These are phyloP conservation scores for Tryphoninae sp. DNA, from an alignment of 2,888 invertebrate species.

Conservation along the genomic window DNA sequence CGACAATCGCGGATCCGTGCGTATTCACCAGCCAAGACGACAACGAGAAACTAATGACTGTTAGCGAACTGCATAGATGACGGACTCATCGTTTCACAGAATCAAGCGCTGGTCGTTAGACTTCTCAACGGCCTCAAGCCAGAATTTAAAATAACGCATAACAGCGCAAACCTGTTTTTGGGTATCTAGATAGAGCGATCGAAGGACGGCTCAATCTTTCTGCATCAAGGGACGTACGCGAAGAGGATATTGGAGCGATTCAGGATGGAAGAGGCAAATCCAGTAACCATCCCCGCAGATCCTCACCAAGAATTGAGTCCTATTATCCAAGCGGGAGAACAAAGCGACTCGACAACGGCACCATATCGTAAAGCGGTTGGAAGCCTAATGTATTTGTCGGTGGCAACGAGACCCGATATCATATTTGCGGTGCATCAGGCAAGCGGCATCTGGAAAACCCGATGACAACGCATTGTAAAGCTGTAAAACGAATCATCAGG, in stretches of 20 bases:
- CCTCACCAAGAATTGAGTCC: slow-evolving; percentile 24
- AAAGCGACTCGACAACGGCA: slow-evolving; percentile 11
- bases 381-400: neutral
- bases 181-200: slow-evolving; percentile 66
- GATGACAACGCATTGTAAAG: neutral
- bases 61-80: slow-evolving; percentile 74
- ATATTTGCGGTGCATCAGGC: neutral
- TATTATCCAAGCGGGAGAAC: slow-evolving; percentile 14
- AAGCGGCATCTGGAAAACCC: neutral
- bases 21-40: slow-evolving; percentile 65
- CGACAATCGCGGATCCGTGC: slow-evolving; percentile 72
- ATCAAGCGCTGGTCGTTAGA: slow-evolving; percentile 53
- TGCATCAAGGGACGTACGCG: slow-evolving; percentile 56
- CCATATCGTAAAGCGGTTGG: slow-evolving; percentile 17
- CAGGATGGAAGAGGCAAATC: slow-evolving; percentile 64
- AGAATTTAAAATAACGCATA: slow-evolving; percentile 59
- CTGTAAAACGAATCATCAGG: slow-evolving; percentile 51
- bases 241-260: slow-evolving; percentile 48
- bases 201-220: slow-evolving; percentile 47
- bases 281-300: slow-evolving; percentile 64
- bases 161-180: slow-evolving; percentile 60
- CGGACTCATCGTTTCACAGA: slow-evolving; percentile 67
- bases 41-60: slow-evolving; percentile 60
- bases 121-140: slow-evolving; percentile 54
- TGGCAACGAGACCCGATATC: slow-evolving; percentile 12